These are phyloP conservation scores for Peromyscus attwateri DNA, from an alignment of 2,797 vertebrate species.

Conservation along the genomic window DNA sequence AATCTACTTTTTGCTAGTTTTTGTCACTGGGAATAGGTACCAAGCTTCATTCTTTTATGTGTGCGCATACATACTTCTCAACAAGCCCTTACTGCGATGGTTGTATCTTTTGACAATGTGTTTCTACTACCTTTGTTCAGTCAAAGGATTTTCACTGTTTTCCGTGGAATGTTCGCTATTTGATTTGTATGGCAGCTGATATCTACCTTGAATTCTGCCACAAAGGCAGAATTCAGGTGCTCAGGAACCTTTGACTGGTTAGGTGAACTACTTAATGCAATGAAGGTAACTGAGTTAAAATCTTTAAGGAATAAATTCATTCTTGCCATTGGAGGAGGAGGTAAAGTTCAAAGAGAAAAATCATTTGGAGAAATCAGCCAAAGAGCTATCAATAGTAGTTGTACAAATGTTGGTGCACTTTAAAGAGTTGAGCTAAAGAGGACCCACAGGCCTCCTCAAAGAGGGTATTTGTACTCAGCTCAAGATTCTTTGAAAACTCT, in stretches of 20 bases:
- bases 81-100: neutral
- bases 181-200: neutral
- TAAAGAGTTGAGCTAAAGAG: neutral
- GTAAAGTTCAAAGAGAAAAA: neutral
- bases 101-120: neutral
- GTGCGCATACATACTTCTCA: neutral
- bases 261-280: neutral
- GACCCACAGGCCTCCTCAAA: neutral
- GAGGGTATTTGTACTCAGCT: neutral
- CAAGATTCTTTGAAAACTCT: neutral
- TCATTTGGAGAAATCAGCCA: neutral
- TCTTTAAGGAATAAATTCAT: neutral
- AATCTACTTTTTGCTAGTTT: neutral
- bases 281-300: conserved; percentile 25
- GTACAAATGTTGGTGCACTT: neutral
- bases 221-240: neutral
- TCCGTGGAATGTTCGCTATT: neutral
- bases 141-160: neutral
- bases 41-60: neutral
- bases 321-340: neutral
- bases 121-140: neutral
- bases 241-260: neutral
- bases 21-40: neutral
- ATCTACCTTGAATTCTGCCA: neutral
- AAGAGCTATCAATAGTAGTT: neutral